Conservation (phyloP, 2,113 vertebrate genomes). For the Stictonetta naevosa region DNA sequence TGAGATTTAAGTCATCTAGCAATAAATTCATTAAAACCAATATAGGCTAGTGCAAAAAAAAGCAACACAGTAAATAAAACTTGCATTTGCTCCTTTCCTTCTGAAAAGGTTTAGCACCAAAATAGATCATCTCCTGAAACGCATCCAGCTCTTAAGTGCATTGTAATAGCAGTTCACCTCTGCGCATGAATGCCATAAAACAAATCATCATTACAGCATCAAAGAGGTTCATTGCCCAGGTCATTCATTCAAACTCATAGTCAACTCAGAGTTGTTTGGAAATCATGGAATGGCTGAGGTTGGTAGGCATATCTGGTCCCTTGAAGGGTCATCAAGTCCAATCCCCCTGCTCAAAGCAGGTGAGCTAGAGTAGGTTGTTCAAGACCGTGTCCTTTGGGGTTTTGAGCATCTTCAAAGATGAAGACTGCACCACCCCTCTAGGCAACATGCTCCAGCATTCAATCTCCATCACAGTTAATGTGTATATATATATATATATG, state of each 20-base stretch:
- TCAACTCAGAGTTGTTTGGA: not conserved
- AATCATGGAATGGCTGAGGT: not conserved
- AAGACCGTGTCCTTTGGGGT: not conserved
- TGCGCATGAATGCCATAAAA: conserved; percentile 49
- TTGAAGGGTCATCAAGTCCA: not conserved
- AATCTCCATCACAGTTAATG: not conserved
- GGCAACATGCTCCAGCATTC: not conserved
- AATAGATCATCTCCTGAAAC: conserved; percentile 30
- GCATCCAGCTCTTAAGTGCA: conserved; percentile 51
- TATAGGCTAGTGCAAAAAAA: not conserved
- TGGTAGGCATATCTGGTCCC: not conserved
- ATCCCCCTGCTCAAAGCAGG: not conserved
- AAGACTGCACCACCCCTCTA: not conserved
- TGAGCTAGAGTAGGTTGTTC: conserved; percentile 11
- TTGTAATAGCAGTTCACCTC: conserved; percentile 52
- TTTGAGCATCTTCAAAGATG: not conserved
- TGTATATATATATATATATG: too few relatives aligned
- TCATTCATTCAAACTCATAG: conserved; percentile 5
- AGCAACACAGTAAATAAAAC: not conserved
- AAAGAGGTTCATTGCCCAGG: conserved; percentile 16
- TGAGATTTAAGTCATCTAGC: not conserved
- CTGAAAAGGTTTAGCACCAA: conserved; percentile 23
- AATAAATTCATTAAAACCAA: not conserved
- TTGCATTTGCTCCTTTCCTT: not conserved
- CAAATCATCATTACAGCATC: conserved; percentile 22